Percentiles rank a stretch among this genome's conserved stretches.
These are phyloP conservation scores for Phortica magna DNA, from an alignment of 2,888 invertebrate species.

Conservation along the genomic window DNA sequence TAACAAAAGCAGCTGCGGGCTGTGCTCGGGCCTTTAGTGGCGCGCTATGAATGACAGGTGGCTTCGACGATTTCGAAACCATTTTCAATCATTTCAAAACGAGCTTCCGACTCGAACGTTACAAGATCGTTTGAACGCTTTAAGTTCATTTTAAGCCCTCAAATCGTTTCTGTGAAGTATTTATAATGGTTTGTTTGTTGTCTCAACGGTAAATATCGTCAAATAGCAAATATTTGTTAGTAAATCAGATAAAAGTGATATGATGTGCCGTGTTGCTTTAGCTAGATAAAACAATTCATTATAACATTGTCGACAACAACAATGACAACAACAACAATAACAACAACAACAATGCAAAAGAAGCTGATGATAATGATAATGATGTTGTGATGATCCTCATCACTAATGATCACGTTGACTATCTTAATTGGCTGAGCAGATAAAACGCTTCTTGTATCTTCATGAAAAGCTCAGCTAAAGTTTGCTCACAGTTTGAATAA, in stretches of 20 bases:
- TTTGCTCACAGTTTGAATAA: not conserved
- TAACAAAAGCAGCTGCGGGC: no score
- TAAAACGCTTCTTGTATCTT: slow-evolving; percentile 13
- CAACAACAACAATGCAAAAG: not conserved
- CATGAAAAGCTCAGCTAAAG: slow-evolving; percentile 16
- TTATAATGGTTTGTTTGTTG: not conserved
- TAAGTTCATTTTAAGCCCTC: not conserved
- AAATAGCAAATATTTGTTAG: slow-evolving; percentile 17
- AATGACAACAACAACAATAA: no score
- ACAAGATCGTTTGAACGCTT: not conserved
- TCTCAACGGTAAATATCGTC: not conserved
- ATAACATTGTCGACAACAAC: not conserved
- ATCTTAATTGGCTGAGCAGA: not conserved
- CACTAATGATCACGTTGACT: not conserved
- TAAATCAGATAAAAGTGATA: slow-evolving; percentile 9
- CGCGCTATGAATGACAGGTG: not conserved
- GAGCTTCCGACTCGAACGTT: slow-evolving; percentile 4
- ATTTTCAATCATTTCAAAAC: slow-evolving; percentile 8
- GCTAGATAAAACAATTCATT: not conserved
- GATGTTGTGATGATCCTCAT: not conserved
- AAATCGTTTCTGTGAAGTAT: not conserved
- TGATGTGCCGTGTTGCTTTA: slow-evolving; percentile 5
- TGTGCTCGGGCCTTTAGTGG: not conserved
- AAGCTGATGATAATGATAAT: not conserved
- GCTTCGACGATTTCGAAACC: not conserved